Conservation (phyloP, 2,113 vertebrate genomes). For the Nymphicus hollandicus region DNA sequence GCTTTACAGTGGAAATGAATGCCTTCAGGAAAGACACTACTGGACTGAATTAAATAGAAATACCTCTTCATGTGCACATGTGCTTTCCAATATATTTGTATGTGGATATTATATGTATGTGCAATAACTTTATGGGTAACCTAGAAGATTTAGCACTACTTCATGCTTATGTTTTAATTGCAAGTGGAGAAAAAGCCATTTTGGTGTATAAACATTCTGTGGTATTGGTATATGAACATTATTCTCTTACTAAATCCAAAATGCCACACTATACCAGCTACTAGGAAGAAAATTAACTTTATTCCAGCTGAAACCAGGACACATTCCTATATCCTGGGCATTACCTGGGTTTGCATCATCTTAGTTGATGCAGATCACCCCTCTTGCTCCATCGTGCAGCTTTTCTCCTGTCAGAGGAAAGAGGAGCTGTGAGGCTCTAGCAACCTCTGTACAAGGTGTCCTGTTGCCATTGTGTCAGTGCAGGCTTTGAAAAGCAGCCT, state of each 20-base stretch:
- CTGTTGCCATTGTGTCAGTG: not conserved
- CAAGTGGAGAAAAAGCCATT: not conserved
- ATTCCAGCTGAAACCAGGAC: not conserved
- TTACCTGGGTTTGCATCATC: not conserved
- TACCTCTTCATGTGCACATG: not conserved
- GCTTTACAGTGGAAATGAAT: not conserved
- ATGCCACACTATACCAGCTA: not conserved
- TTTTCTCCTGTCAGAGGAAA: rapidly evolving
- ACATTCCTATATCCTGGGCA: not conserved
- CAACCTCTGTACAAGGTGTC: not conserved
- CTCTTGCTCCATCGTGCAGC: not conserved
- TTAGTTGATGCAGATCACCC: not conserved
- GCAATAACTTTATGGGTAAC: not conserved
- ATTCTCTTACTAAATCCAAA: not conserved
- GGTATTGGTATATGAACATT: not conserved
- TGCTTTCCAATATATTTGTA: not conserved
- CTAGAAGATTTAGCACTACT: not conserved
- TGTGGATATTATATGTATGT: not conserved
- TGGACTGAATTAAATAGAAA: not conserved
- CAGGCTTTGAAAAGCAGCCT: not conserved
- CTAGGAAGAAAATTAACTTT: not conserved
- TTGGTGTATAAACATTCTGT: not conserved
- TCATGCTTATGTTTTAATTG: not conserved
- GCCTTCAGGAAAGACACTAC: not conserved
- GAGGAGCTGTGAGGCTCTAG: rapidly evolving